Evolutionary conservation across 2,797 vertebrate genomes (phyloP).

Genomic region (Trachops cirrhosus): DNA sequence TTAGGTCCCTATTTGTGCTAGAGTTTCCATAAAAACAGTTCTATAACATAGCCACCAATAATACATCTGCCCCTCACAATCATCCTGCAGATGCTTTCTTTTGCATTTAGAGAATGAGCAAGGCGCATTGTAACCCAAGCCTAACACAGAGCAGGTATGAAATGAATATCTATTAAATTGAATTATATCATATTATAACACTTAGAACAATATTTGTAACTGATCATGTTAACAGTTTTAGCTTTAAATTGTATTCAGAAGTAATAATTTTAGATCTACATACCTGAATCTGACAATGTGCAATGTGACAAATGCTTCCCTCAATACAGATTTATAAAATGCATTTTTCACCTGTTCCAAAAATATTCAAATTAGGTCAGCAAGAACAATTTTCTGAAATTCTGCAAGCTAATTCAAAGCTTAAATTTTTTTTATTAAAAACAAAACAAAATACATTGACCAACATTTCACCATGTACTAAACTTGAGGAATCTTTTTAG

Average conservation of each 20-base stretch:
- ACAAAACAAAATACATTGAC: background rate
- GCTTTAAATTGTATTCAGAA: constrained; percentile 11
- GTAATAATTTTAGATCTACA: constrained; percentile 14
- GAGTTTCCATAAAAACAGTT: background rate
- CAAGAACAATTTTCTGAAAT: constrained; percentile 35
- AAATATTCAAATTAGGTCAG: constrained; percentile 52
- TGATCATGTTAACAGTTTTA: background rate
- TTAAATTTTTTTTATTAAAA: background rate
- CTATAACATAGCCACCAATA: background rate
- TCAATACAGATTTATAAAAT: constrained; percentile 65
- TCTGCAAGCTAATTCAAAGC: background rate
- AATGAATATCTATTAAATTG: background rate
- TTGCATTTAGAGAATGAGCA: background rate
- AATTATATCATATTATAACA: background rate
- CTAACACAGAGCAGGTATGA: background rate
- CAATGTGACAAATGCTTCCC: constrained; percentile 62
- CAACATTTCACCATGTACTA: background rate
- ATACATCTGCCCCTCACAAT: background rate
- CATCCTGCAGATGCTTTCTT: background rate
- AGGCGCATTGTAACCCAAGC: background rate
- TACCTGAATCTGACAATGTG: constrained; percentile 74
- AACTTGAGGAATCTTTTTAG: background rate
- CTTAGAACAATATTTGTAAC: background rate
- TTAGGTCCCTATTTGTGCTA: background rate
- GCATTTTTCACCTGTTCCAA: constrained; percentile 69